Evolutionary conservation across 2,113 vertebrate genomes (phyloP).

Genomic region (Catharus bicknelli): DNA sequence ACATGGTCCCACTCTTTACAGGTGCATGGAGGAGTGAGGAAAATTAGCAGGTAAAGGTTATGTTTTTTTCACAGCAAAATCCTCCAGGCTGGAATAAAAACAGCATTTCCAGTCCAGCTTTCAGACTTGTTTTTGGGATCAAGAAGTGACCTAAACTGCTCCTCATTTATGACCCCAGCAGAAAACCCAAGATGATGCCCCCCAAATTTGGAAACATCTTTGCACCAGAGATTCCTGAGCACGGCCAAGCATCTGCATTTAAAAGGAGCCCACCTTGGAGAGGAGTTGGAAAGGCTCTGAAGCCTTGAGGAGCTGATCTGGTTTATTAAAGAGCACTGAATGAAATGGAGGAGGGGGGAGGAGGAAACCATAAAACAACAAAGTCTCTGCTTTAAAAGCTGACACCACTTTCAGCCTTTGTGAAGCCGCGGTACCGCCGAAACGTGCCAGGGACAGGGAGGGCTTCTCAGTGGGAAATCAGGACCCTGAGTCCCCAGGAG

Average conservation of each 20-base stretch:
- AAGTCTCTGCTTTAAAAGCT: constrained; percentile 47
- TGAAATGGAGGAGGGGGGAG: constrained; percentile 23
- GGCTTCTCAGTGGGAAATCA: not conserved
- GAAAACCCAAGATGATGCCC: not conserved
- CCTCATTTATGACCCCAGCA: not conserved
- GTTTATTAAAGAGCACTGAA: constrained; percentile 56
- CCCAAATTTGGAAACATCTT: not conserved
- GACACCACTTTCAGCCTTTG: constrained; percentile 58
- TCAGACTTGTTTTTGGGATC: not conserved
- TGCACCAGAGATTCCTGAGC: not conserved
- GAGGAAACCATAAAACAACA: constrained; percentile 47
- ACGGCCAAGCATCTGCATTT: not conserved
- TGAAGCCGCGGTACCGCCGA: constrained; percentile 15
- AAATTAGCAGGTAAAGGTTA: not conserved
- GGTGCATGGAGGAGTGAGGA: not conserved
- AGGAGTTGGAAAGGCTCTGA: not conserved
- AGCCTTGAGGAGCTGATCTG: constrained; percentile 49
- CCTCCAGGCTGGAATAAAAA: not conserved
- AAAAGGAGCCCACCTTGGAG: not conserved
- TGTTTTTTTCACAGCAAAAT: not conserved
- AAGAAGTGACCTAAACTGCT: not conserved
- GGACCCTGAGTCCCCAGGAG: not conserved
- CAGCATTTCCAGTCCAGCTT: not conserved
- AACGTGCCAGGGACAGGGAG: not conserved
- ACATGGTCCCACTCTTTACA: not conserved